Base-by-base conservation (phyloP, 2,113 vertebrate genomes). In the Dromas ardeola region DNA sequence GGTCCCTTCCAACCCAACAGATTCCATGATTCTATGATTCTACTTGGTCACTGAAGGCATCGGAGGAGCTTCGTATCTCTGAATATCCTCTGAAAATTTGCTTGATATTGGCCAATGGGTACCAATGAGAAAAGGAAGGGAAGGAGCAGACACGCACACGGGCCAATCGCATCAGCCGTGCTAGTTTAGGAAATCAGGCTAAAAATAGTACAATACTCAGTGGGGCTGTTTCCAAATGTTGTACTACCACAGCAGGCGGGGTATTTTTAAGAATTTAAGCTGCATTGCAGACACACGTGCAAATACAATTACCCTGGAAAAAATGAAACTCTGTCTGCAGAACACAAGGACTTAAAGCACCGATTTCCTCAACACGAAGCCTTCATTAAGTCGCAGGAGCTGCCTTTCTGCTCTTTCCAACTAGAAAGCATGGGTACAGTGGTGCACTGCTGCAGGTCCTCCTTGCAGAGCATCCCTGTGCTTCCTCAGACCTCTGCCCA, bases 401-500 rank as follows among this genome's bases (percentile, higher is more conserved):
- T 85, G 65, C 29, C 29, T 13, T 79, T 56, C 52, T 74, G 65
- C 56, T 59, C 50, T 16, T 83, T 70, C 72, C 72, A 74, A 17
- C 32, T 3, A 47, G 61, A 89, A 71, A 74, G 15, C 45, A 2
- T 3, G 21, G 0, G 1, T 15, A 40, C 1, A 23, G 49, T 13
- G 21, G 23, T n/a, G n/a, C 14, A 27, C 14, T 34, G 42, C 72
- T 55, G n/a, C 47, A 11, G 22, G 45, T 50, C 22, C 61, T 76
- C 79, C 59, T 65, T 59, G 34, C 15, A 88, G 74, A 88, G 71
- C 58, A 45, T 10, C n/a, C 13, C 80, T n/a, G 32, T 18, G 71
- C 66, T 72, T 88, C 74, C 67, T 77, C 66, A 80, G 49, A 69
- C 36, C 36, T 88, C 67, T 74, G 34, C 26, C 23, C 49, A 65